Conservation (phyloP, 2,113 vertebrate species). For the Chlorodrepanis virens region DNA sequence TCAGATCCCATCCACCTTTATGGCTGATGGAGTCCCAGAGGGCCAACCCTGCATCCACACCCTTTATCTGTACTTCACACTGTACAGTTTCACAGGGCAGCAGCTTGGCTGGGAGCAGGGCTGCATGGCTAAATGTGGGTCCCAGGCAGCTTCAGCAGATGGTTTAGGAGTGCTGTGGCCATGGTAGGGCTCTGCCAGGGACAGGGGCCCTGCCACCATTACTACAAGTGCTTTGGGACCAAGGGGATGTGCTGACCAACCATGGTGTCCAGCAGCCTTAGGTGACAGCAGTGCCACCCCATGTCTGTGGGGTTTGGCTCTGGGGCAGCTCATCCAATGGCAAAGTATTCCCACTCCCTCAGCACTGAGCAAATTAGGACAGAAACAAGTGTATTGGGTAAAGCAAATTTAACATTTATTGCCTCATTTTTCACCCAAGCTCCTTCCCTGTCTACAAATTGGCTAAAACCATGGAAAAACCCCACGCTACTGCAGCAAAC, state of each 20-base stretch:
- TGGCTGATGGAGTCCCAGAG: not conserved
- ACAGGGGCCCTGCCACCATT: not conserved
- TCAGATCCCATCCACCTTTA: not conserved
- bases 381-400: not conserved
- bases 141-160: not conserved
- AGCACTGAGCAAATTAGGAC: not conserved
- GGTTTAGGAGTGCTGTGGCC: not conserved
- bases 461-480: not conserved
- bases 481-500: not conserved
- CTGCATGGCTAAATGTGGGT: not conserved
- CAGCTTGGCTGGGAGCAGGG: not conserved
- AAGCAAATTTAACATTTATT: not conserved
- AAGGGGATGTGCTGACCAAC: not conserved
- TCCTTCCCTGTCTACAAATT: not conserved
- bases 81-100: not conserved
- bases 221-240: not conserved
- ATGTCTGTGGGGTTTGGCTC: not conserved
- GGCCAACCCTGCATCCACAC: not conserved
- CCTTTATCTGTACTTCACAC: not conserved
- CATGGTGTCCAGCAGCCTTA: accelerated
- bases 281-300: not conserved
- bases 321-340: not conserved
- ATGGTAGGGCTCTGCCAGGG: not conserved
- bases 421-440: not conserved
- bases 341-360: not conserved